Evolutionary conservation across 2,888 invertebrate species (phyloP).

Genomic region (Hanleya hanleyi): DNA sequence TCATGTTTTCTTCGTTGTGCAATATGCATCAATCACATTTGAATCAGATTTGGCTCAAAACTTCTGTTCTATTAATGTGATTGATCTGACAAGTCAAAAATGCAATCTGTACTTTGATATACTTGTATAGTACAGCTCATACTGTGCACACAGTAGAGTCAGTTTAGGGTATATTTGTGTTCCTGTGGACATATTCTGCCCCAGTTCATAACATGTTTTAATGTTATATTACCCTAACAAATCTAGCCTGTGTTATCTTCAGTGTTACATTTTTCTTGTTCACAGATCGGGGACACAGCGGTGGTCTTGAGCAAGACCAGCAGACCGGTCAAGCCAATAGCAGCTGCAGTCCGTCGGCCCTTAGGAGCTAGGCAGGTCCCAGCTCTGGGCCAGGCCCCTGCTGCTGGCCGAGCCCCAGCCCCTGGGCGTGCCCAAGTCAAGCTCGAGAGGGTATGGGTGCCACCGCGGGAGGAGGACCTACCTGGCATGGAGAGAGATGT

Average conservation of each 20-base stretch:
- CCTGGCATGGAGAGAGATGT: background rate
- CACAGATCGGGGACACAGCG: constrained; percentile 69
- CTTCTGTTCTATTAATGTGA: no score
- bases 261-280: constrained; percentile 13
- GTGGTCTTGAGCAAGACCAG: constrained; percentile 70
- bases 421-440: constrained; percentile 2
- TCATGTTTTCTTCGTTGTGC: no score
- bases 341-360: constrained; percentile 16
- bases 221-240: no score
- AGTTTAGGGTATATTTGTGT: no score
- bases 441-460: constrained; percentile 41
- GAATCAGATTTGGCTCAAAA: no score
- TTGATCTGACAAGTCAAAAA: no score
- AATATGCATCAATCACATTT: no score
- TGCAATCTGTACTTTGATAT: no score
- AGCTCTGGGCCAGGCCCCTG: constrained; percentile 3
- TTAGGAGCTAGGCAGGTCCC: background rate
- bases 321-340: constrained; percentile 37
- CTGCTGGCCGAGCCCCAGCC: background rate
- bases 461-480: constrained; percentile 36
- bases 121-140: no score
- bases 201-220: no score
- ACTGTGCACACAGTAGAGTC: no score
- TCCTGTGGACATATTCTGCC: no score
- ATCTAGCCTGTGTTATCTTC: constrained; percentile 56